A percentile compares a stretch with the other conserved stretches of the same genome.
phyloP scores from a whole-genome alignment of 2,797 vertebrate genomes.

The Pelodytes ibericus region DNA sequence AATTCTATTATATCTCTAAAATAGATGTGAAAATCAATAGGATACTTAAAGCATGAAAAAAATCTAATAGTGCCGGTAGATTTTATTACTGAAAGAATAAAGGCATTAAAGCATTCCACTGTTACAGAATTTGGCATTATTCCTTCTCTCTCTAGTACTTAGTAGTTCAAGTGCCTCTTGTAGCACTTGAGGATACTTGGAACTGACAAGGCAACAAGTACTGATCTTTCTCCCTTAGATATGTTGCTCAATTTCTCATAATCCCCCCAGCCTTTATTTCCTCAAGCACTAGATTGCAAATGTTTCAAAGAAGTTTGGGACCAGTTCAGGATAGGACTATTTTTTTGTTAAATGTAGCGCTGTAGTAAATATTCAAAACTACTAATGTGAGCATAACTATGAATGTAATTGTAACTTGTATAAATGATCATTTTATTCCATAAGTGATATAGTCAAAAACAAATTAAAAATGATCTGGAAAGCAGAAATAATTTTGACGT shows the following conservation, averaged over 20 bases:
- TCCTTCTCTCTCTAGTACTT: constrained; percentile 30
- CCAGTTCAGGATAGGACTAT: constrained; percentile 7
- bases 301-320: constrained; percentile 21
- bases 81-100: constrained; percentile 38
- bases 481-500: no score
- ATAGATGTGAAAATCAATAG: constrained; percentile 19
- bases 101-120: constrained; percentile 21
- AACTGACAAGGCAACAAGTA: constrained; percentile 39
- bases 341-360: constrained; percentile 11
- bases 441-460: no score
- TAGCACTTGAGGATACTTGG: constrained; percentile 32
- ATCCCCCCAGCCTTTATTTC: constrained; percentile 25
- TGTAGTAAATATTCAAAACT: no score
- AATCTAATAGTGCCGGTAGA: constrained; percentile 30
- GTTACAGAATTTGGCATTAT: constrained; percentile 38
- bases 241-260: constrained; percentile 21
- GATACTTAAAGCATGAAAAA: constrained; percentile 24
- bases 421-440: no score
- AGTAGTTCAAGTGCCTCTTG: constrained; percentile 34
- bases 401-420: no score
- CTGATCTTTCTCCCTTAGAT: constrained; percentile 32
- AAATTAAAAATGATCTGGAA: no score
- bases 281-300: constrained; percentile 16
- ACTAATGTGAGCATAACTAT: no score
- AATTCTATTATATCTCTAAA: constrained; percentile 25